Base-by-base conservation (phyloP, 2,888 invertebrate species). In the Protula sp. region DNA sequence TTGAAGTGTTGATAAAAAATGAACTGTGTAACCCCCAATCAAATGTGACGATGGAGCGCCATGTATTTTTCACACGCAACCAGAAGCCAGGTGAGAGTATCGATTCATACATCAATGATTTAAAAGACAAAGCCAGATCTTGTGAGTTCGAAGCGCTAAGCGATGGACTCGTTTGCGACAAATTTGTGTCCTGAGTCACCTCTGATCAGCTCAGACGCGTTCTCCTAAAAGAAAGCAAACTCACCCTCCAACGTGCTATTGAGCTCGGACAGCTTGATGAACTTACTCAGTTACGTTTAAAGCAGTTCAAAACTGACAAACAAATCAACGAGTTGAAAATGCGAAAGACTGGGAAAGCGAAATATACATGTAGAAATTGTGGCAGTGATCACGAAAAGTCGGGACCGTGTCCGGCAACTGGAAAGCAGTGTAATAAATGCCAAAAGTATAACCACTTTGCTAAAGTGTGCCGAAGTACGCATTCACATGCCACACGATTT, bases 391-490 rank as follows among this genome's bases (percentile, higher is more conserved):
- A 38, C 19, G 9, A 9, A 38, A 38, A 38, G 19, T 9, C 9
- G 38, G 38, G 38, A 38, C 9, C 9, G 19, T 60, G 61, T 38
- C 61, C 61, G 22, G 61, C 59, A 4, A 27, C 29, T 2, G 57
- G 59, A 14, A 59, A 59, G 38, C 30, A 27, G 3, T 59, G 59
- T 38, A 24, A 22, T 22, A 3, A 30, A 2, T 59, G 59, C 30
- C 19, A 19, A 14, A 38, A 48, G 30, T 28, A 27, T 50, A 59
- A 59, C 45, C 59, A 59, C 48, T 59, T 59, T 58, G 48, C 29
- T 19, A 57, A 31, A 14, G 47, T 48, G 22, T 59, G 59, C 27
- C 24, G 22, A 30, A 28, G 27, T 38, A n/a, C n/a, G n/a, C n/a
- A n/a, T n/a, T n/a, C n/a, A n/a, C n/a, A n/a, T n/a, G n/a, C n/a